phyloP scores from a whole-genome alignment of 1,140 invertebrate genomes.

The Kradibia gibbosae region DNA sequence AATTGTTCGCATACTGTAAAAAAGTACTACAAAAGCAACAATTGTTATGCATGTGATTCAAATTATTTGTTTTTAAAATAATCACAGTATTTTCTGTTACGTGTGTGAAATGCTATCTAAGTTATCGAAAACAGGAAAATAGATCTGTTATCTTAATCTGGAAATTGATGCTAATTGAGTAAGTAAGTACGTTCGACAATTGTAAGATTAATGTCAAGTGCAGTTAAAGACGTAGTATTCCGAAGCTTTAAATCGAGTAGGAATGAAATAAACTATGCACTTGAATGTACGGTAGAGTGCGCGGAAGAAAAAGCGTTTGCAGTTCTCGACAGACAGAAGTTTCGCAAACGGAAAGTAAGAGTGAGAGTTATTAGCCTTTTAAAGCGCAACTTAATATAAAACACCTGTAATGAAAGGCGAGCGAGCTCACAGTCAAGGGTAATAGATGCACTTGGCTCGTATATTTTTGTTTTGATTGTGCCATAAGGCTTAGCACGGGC shows the following conservation, averaged over 20 bases:
- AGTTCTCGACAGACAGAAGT: neutral
- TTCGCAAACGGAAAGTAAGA: neutral
- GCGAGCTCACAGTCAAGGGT: neutral
- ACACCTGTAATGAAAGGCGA: constrained; percentile 42
- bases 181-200: too few species aligned
- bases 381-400: constrained; percentile 46
- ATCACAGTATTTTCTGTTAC: too few species aligned
- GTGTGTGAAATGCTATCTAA: too few species aligned
- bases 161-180: too few species aligned
- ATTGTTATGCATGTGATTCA: too few species aligned
- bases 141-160: too few species aligned
- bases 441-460: constrained; percentile 24
- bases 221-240: neutral
- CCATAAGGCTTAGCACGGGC: too few species aligned
- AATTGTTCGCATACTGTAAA: too few species aligned
- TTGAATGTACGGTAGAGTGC: neutral
- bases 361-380: constrained; percentile 35
- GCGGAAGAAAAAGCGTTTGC: neutral
- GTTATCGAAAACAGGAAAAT: too few species aligned
- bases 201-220: neutral
- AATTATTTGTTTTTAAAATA: too few species aligned
- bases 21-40: too few species aligned
- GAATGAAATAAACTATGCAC: neutral
- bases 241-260: neutral
- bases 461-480: constrained; percentile 37